Percentiles rank a stretch among this genome's conserved stretches.
phyloP scores from a whole-genome alignment of 2,888 invertebrate species.

The Rhorus exstirpatorius region DNA sequence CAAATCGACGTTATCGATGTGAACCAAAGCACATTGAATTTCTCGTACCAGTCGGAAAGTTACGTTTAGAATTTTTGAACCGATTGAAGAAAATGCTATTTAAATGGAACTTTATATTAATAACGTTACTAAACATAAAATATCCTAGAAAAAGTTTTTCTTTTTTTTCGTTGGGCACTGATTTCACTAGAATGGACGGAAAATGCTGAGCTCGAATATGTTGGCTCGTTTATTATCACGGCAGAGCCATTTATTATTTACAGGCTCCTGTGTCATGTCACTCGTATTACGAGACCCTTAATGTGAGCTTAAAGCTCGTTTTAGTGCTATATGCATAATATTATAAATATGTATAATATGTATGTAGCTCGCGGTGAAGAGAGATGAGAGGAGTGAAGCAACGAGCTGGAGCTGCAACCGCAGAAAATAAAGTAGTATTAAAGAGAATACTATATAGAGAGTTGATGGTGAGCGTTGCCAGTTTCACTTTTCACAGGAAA shows the following conservation, averaged over 20 bases:
- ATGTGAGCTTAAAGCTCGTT: conserved; percentile 34
- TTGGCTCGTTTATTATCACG: neutral
- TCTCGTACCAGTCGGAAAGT: too few relatives aligned
- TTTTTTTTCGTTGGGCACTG: neutral
- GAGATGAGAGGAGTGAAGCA: conserved; percentile 36
- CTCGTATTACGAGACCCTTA: conserved; percentile 32
- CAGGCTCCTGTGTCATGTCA: conserved; percentile 20
- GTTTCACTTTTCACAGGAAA: conserved; percentile 60
- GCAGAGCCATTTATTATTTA: conserved; percentile 18
- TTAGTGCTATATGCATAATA: conserved; percentile 3
- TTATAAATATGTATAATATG: conserved; percentile 14
- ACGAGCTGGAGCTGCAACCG: conserved; percentile 50
- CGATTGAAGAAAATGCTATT: too few relatives aligned
- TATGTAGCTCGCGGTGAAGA: conserved; percentile 6
- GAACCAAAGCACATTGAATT: too few relatives aligned
- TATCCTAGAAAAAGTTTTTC: too few relatives aligned
- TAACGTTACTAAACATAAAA: too few relatives aligned
- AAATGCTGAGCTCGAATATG: conserved; percentile 9
- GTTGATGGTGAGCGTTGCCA: conserved; percentile 65
- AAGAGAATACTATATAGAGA: conserved; percentile 66
- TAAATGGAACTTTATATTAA: too few relatives aligned
- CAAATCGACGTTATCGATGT: too few relatives aligned
- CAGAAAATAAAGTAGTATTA: conserved; percentile 68
- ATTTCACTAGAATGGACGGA: neutral
- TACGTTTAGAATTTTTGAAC: too few relatives aligned